phyloP scores from a whole-genome alignment of 2,888 invertebrate genomes.

The Callosobruchus maculatus region DNA sequence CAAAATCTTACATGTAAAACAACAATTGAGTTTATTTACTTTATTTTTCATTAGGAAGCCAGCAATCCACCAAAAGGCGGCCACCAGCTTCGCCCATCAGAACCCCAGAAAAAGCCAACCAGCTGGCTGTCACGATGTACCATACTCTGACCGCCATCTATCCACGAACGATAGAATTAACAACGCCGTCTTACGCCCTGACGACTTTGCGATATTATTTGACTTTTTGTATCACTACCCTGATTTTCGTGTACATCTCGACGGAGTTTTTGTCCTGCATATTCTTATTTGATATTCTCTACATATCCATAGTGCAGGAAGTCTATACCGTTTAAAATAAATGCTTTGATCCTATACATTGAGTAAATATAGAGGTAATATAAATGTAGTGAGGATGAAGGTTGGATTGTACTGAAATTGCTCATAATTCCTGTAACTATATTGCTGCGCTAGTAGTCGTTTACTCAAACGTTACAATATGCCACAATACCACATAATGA shows the following conservation, averaged over 20 bases:
- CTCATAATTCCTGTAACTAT: no score
- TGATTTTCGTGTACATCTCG: constrained; percentile 16
- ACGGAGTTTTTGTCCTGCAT: constrained; percentile 1
- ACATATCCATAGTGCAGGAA: constrained; percentile 6
- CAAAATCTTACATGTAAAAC: no score
- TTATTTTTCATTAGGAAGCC: constrained; percentile 63
- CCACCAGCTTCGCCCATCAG: constrained; percentile 73
- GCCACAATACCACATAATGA: no score
- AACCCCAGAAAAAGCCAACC: constrained; percentile 76
- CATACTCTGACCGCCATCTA: constrained; percentile 71
- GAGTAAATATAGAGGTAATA: constrained; percentile 1
- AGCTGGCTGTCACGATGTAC: constrained; percentile 85
- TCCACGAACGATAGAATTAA: neutral
- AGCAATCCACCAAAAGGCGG: constrained; percentile 85
- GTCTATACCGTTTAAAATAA: constrained; percentile 7
- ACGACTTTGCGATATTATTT: constrained; percentile 22
- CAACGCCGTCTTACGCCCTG: neutral
- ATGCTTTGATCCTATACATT: no score
- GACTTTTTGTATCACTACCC: constrained; percentile 20
- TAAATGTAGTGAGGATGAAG: neutral
- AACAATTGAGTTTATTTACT: neutral
- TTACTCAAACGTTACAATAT: no score
- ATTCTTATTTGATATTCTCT: neutral
- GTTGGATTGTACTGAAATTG: no score
- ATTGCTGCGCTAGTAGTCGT: no score